These are phyloP conservation scores for Sinocyclocheilus anophthalmus DNA, from an alignment of 2,113 vertebrate genomes.

Conservation along the genomic window DNA sequence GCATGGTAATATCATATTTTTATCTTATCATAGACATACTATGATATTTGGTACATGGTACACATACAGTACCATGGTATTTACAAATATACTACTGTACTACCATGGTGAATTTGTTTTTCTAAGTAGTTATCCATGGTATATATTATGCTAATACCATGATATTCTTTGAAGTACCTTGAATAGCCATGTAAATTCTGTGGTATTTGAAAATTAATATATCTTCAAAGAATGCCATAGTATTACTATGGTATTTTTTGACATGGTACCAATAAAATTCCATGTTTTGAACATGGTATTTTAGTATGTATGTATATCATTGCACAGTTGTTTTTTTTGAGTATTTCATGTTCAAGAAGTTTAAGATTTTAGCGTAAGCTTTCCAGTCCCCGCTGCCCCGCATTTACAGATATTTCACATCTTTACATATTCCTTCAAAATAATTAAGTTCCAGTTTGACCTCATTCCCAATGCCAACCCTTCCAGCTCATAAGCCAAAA, in stretches of 20 bases:
- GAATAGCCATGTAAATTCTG: background rate
- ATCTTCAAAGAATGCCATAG: background rate
- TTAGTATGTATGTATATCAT: too few relatives aligned
- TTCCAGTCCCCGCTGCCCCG: background rate
- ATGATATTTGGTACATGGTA: background rate
- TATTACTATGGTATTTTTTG: background rate
- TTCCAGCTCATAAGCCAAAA: background rate
- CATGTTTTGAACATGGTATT: background rate
- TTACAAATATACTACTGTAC: background rate
- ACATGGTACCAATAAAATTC: background rate
- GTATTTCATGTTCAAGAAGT: too few relatives aligned
- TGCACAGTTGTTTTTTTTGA: too few relatives aligned
- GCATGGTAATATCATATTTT: background rate
- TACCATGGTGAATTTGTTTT: background rate
- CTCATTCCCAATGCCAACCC: constrained; percentile 13
- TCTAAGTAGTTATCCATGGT: too few relatives aligned
- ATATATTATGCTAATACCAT: too few relatives aligned
- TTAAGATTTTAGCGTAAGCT: background rate
- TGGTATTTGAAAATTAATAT: background rate
- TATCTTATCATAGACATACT: background rate
- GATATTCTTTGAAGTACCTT: background rate
- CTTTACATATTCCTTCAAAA: constrained; percentile 46
- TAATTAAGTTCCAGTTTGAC: constrained; percentile 50
- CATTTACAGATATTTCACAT: background rate
- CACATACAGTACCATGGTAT: background rate